phyloP scores from a whole-genome alignment of 2,888 invertebrate genomes.

The Trichopoda pennipes region DNA sequence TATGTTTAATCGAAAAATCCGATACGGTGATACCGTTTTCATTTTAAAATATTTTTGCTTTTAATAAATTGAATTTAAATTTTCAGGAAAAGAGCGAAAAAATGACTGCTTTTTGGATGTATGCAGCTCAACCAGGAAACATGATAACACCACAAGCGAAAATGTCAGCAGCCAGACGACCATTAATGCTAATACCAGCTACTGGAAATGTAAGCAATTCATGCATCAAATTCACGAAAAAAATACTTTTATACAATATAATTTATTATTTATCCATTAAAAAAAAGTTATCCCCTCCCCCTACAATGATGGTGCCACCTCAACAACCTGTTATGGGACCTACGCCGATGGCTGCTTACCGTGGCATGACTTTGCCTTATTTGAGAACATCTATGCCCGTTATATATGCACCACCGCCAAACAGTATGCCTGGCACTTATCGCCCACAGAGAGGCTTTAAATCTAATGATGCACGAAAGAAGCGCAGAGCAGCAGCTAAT shows the following conservation, averaged over 20 bases:
- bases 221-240: not conserved
- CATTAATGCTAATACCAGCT: conserved; percentile 79
- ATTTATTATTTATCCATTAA: not conserved
- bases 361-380: conserved; percentile 76
- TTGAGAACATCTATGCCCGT: conserved; percentile 73
- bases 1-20: not conserved
- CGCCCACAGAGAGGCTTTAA: conserved; percentile 75
- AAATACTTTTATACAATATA: not conserved
- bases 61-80: not conserved
- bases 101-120: conserved; percentile 78
- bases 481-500: conserved; percentile 65
- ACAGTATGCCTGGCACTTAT: conserved; percentile 74
- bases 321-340: conserved; percentile 71
- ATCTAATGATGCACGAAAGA: conserved; percentile 73
- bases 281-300: conserved; percentile 26
- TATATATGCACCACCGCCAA: conserved; percentile 73
- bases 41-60: not conserved
- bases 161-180: conserved; percentile 71
- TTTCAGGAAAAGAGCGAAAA: conserved; percentile 76
- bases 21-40: not conserved
- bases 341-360: conserved; percentile 72
- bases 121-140: conserved; percentile 74
- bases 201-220: conserved; percentile 72
- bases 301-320: conserved; percentile 69
- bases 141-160: conserved; percentile 70